Evolutionary conservation across 2,797 vertebrate species (phyloP).

Genomic region (Chrysocyon brachyurus): DNA sequence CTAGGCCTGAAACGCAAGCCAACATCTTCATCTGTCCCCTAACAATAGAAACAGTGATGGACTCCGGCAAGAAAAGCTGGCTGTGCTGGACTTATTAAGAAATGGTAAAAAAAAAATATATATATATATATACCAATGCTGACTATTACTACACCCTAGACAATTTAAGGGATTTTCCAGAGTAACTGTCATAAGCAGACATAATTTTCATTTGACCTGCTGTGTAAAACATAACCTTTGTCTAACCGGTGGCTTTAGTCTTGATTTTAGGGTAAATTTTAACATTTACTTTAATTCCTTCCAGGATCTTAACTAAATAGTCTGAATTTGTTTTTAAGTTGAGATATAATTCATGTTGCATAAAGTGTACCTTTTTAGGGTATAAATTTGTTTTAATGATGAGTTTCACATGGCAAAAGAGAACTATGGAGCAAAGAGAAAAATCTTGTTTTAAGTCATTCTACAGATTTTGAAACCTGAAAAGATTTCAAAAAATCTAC

Average conservation of each 20-base stretch:
- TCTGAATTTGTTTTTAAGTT: background rate
- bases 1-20: background rate
- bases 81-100: background rate
- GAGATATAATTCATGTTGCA: background rate
- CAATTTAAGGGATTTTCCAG: background rate
- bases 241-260: background rate
- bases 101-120: background rate
- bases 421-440: background rate
- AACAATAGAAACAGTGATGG: background rate
- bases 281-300: conserved; percentile 21
- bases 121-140: background rate
- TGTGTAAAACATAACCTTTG: background rate
- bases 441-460: background rate
- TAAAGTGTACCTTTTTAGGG: background rate
- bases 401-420: background rate
- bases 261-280: background rate
- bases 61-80: background rate
- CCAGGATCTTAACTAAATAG: background rate
- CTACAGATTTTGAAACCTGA: background rate
- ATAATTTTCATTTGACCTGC: background rate
- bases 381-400: background rate
- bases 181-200: background rate
- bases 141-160: background rate
- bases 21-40: background rate
- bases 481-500: background rate